These are phyloP conservation scores for Miniopterus natalensis DNA, from an alignment of 2,113 vertebrate genomes.

Conservation along the genomic window DNA sequence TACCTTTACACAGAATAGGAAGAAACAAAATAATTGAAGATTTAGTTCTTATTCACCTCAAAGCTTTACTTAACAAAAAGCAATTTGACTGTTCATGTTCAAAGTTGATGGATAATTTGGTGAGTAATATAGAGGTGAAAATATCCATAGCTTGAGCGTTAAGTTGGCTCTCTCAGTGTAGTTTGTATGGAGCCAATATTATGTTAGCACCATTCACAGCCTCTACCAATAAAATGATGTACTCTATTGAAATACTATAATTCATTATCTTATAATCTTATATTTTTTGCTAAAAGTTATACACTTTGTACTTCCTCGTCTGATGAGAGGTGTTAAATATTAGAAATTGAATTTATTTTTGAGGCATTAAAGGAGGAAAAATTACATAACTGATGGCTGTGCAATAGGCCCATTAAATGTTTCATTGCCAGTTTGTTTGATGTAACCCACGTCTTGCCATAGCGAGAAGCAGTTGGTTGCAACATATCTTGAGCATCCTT, in stretches of 20 bases:
- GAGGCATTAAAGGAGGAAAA: conserved; percentile 37
- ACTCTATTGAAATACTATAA: conserved; percentile 61
- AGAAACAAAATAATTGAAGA: background rate
- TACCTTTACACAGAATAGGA: background rate
- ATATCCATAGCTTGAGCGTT: conserved; percentile 46
- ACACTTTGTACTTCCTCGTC: conserved; percentile 52
- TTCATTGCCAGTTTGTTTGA: conserved; percentile 58
- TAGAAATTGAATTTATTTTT: conserved; percentile 75
- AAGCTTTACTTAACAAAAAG: conserved; percentile 6
- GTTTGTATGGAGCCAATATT: background rate
- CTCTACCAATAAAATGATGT: conserved; percentile 78
- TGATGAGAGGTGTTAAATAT: conserved; percentile 68
- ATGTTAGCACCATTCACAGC: conserved; percentile 69
- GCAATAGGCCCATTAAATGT: conserved; percentile 29
- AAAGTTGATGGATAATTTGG: conserved; percentile 48
- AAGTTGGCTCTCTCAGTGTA: background rate
- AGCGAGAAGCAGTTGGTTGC: background rate
- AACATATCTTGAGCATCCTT: background rate
- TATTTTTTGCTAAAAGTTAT: conserved; percentile 65
- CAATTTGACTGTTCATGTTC: background rate
- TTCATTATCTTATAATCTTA: conserved; percentile 76
- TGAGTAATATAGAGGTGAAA: conserved; percentile 54
- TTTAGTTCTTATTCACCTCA: background rate
- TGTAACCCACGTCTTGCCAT: background rate
- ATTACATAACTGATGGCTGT: background rate